Base-by-base conservation (phyloP, 1,140 invertebrate species). In the Chironomus tepperi region DNA sequence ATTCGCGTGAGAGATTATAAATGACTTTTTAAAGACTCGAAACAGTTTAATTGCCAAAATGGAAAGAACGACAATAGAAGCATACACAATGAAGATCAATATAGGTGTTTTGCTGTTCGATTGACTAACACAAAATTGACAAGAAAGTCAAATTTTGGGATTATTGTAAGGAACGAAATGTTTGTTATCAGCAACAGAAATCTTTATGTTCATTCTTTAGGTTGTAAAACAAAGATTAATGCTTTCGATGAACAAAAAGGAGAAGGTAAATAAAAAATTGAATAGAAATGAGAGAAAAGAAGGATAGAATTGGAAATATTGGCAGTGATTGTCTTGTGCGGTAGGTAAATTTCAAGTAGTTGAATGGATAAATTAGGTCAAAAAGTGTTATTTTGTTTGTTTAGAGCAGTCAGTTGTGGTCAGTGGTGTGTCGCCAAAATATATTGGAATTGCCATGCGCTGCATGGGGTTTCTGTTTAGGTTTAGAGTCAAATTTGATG, bases 191-290 rank as follows among this genome's bases (percentile, higher is more conserved):
- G 18, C 2, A 9, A 70, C 65, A 70, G 19, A 18, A 70, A 70
- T 70, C 65, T 70, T 34, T 15, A 16, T 70, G 65, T 70, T 70
- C 19, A 16, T 16, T 70, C 18, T 70, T 70, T 70, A 18, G 18
- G n/a, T 70, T 70, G 65, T 70, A 70, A 70, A 70, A 70, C 65
- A 70, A 70, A 70, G 65, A 70, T 70, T 15, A 70, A 70, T 70
- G 65, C 19, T 70, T 10, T 70, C 65, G 16, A 19, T 70, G 18
- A 19, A 70, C 65, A 70, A 19, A 70, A 21, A 18, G 18, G 18
- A 18, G n/a, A 10, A 57, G 47, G 9, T 34, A 34, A 34, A 34
- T 34, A 34, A 34, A n/a, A n/a, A 34, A 57, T n/a, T n/a, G 8
- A n/a, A n/a, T 57, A n/a, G 47, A 70, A 19, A 67, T 3, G n/a